phyloP scores from a whole-genome alignment of 2,113 vertebrate species.

The Dinomys branickii region DNA sequence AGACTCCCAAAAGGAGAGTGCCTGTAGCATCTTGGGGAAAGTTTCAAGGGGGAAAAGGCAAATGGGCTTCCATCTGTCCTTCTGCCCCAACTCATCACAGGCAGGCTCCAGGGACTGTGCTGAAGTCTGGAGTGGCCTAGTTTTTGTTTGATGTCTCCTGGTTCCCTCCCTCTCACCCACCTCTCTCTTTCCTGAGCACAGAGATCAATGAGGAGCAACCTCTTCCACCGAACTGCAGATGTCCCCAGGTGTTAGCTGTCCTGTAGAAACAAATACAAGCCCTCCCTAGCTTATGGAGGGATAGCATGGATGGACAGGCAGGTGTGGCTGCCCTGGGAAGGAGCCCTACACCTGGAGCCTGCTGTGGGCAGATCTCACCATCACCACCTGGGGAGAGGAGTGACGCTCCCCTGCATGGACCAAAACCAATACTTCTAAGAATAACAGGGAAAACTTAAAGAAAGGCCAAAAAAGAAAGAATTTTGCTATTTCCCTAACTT shows the following conservation, averaged over 20 bases:
- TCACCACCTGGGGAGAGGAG: not conserved
- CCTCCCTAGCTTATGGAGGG: not conserved
- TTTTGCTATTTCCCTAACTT: not conserved
- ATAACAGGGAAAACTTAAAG: not conserved
- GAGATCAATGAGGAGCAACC: not conserved
- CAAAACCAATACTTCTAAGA: not conserved
- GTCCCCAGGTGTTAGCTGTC: slow-evolving; percentile 29
- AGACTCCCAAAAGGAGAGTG: not conserved
- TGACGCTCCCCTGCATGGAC: not conserved
- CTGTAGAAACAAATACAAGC: not conserved
- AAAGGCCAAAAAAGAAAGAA: not conserved
- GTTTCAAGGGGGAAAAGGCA: not conserved
- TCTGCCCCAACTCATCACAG: not conserved
- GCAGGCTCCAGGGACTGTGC: not conserved
- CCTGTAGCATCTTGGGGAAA: not conserved
- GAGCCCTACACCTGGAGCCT: not conserved
- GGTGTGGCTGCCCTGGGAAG: not conserved
- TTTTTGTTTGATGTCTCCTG: not conserved
- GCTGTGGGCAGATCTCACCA: not conserved
- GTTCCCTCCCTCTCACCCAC: not conserved
- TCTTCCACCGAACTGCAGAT: not conserved
- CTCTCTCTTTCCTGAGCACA: not conserved
- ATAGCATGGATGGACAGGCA: not conserved
- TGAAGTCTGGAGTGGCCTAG: not conserved
- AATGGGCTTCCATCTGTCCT: not conserved